Evolutionary conservation across 2,797 vertebrate species (phyloP).

Genomic region (Taeniopygia guttata): DNA sequence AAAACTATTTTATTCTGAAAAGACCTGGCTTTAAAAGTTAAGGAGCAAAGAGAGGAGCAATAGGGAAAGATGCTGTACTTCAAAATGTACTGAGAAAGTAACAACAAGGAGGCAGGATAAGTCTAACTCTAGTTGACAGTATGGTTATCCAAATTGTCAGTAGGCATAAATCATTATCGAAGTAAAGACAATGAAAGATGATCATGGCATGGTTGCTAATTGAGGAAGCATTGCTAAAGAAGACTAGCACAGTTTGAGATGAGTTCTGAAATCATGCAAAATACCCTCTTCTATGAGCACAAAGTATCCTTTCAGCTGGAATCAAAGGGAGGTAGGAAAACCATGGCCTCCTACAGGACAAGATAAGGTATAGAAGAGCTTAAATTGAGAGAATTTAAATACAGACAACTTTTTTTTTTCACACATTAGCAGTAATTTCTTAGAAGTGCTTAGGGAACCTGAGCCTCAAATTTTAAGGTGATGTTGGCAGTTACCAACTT

Average conservation of each 20-base stretch:
- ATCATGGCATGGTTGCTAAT: background rate
- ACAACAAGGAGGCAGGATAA: background rate
- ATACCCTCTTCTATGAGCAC: background rate
- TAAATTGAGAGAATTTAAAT: background rate
- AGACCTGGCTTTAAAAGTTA: background rate
- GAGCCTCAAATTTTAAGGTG: background rate
- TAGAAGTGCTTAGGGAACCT: background rate
- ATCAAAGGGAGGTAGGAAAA: background rate
- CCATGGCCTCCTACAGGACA: background rate
- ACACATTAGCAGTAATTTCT: background rate
- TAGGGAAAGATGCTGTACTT: background rate
- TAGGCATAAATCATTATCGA: background rate
- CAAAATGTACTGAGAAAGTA: background rate
- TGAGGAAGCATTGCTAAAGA: background rate
- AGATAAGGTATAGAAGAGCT: background rate
- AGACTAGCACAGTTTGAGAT: background rate
- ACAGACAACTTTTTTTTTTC: background rate
- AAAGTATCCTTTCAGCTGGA: background rate
- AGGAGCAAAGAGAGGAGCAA: background rate
- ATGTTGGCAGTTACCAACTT: background rate
- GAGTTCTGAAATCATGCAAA: background rate
- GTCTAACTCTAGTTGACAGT: background rate
- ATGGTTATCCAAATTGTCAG: background rate
- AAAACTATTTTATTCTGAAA: background rate
- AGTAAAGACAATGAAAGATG: background rate